These are phyloP conservation scores for Andrena minutula DNA, from an alignment of 2,888 invertebrate species.

Conservation along the genomic window DNA sequence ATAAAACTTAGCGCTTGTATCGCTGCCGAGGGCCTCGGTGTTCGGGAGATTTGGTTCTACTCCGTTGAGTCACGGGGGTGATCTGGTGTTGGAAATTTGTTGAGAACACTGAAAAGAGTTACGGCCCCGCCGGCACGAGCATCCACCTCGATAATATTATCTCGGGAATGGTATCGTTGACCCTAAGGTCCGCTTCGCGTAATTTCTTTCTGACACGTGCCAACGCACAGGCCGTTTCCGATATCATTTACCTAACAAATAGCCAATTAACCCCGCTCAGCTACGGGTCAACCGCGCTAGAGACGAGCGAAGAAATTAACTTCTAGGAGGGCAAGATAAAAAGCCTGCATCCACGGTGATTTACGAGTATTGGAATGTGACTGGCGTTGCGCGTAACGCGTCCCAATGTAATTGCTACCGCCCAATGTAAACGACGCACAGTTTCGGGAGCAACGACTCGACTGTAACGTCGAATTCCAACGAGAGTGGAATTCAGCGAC, in stretches of 20 bases:
- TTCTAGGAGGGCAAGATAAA: conserved; percentile 13
- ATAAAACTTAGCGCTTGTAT: neutral
- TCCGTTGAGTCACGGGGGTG: neutral
- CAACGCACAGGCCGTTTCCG: neutral
- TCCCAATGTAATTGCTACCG: neutral
- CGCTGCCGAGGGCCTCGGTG: neutral
- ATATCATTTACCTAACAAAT: conserved; percentile 17
- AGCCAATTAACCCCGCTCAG: conserved; percentile 37
- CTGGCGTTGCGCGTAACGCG: neutral
- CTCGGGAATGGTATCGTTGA: neutral
- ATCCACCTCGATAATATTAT: neutral
- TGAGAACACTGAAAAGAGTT: neutral
- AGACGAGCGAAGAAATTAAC: conserved; percentile 8
- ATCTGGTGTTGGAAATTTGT: neutral
- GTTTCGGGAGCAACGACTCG: neutral
- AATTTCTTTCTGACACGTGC: neutral
- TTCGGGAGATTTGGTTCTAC: neutral
- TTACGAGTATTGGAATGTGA: neutral
- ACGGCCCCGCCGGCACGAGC: neutral
- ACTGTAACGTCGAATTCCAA: neutral
- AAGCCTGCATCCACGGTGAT: conserved; percentile 4
- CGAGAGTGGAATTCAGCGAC: no score
- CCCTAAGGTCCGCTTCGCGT: neutral
- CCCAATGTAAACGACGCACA: neutral
- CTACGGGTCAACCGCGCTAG: neutral